Evolutionary conservation across 2,888 invertebrate species (phyloP).

Genomic region (Enchytraeus crypticus): DNA sequence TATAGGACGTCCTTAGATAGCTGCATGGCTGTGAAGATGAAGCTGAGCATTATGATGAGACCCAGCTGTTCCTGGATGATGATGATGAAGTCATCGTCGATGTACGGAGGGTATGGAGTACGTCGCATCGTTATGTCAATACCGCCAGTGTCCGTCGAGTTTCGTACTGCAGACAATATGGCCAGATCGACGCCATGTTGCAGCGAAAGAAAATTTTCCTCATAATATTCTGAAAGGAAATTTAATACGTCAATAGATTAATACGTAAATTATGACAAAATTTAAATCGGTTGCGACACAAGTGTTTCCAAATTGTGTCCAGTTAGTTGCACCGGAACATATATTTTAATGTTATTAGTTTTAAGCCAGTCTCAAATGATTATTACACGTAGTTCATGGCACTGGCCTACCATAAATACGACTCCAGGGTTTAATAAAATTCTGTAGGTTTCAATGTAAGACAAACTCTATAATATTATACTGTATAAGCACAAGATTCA

Average conservation of each 20-base stretch:
- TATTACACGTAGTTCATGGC: too few relatives aligned
- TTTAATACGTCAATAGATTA: neutral
- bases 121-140: constrained; percentile 43
- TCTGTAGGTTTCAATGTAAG: too few relatives aligned
- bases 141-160: constrained; percentile 39
- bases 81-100: constrained; percentile 60
- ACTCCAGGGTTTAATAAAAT: too few relatives aligned
- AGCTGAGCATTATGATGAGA: constrained; percentile 67
- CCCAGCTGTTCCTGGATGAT: constrained; percentile 62
- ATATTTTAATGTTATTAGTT: too few relatives aligned
- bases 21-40: constrained; percentile 68
- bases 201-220: constrained; percentile 61
- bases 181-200: constrained; percentile 54
- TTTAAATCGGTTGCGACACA: neutral
- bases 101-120: constrained; percentile 64
- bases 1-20: constrained; percentile 63
- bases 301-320: neutral
- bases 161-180: neutral
- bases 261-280: neutral
- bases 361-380: neutral
- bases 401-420: too few relatives aligned
- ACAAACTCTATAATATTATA: too few relatives aligned
- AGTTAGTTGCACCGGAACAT: too few relatives aligned
- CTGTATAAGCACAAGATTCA: too few relatives aligned
- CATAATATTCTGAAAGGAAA: constrained; percentile 53